A percentile compares a stretch with the other conserved stretches of the same genome.
phyloP scores from a whole-genome alignment of 1,140 invertebrate species.

The Drosophila aff. region DNA sequence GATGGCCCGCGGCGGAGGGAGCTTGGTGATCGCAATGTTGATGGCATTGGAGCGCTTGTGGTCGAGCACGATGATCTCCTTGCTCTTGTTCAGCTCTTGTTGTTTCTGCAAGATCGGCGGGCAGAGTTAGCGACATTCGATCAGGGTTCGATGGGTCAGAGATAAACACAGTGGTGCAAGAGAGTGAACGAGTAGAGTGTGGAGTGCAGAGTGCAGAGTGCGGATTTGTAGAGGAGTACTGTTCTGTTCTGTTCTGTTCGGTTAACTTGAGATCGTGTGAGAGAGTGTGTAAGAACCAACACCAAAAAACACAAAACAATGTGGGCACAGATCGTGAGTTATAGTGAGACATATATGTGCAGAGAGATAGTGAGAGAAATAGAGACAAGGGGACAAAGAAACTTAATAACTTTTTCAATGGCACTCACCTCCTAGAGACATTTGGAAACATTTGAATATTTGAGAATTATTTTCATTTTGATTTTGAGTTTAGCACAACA shows the following conservation, averaged over 20 bases:
- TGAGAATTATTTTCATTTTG: conserved; percentile 47
- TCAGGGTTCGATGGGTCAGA: conserved; percentile 1
- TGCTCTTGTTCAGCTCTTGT: conserved; percentile 96
- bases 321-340: conserved; percentile 40
- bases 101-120: conserved; percentile 90
- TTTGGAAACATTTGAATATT: conserved; percentile 66
- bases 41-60: conserved; percentile 99
- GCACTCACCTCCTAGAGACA: conserved; percentile 78
- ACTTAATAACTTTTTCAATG: conserved; percentile 58
- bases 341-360: conserved; percentile 23
- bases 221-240: conserved; percentile 29
- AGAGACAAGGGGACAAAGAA: conserved; percentile 45
- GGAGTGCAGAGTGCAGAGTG: conserved; percentile 33
- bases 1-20: conserved; percentile 98
- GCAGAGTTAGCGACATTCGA: conserved; percentile 3
- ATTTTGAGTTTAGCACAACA: conserved; percentile 73
- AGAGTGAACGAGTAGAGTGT: conserved; percentile 17
- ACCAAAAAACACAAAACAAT: conserved; percentile 54
- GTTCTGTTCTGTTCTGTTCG: conserved; percentile 26
- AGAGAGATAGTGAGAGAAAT: conserved; percentile 42
- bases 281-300: conserved; percentile 56
- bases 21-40: conserved; percentile 99
- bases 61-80: conserved; percentile 98
- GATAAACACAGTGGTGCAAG: conserved; percentile 29
- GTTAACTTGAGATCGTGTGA: conserved; percentile 28